A percentile compares a stretch with the other conserved stretches of the same genome.
These are phyloP conservation scores for Magallana ariakensis DNA, from an alignment of 1,140 invertebrate species.

Conservation along the genomic window DNA sequence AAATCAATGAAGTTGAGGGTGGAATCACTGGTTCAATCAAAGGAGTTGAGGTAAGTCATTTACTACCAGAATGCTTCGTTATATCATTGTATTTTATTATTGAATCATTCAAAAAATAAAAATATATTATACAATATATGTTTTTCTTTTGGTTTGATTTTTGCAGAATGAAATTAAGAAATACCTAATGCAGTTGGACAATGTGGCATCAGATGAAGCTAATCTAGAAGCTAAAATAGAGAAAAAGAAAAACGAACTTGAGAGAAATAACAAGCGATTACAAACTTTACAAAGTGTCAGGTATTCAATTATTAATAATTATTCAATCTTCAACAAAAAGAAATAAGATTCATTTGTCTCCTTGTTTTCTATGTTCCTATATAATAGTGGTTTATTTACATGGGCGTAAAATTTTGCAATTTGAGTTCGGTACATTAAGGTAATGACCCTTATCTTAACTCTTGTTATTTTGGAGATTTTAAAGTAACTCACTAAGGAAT, in stretches of 20 bases:
- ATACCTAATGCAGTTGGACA: conserved; percentile 88
- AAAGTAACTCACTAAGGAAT: no score
- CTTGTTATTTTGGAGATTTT: no score
- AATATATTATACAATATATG: no score
- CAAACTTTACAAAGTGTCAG: conserved; percentile 94
- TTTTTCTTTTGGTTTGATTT: conserved; percentile 34
- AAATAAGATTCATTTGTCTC: no score
- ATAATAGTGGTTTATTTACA: no score
- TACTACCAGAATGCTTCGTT: background rate
- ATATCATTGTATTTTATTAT: no score
- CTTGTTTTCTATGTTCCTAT: no score
- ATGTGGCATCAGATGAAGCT: conserved; percentile 90
- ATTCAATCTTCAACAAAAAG: no score
- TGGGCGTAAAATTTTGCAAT: no score
- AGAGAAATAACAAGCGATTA: conserved; percentile 94
- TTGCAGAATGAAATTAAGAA: conserved; percentile 85
- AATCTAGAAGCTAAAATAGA: conserved; percentile 95
- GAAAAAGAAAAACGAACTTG: conserved; percentile 92
- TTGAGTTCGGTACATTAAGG: no score
- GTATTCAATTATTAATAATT: conserved; percentile 78
- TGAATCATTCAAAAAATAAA: no score
- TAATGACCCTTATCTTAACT: no score
- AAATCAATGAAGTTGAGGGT: conserved; percentile 90
- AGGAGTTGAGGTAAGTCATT: conserved; percentile 81
- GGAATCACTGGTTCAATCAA: conserved; percentile 80